Base-by-base conservation (phyloP, 2,113 vertebrate species). In the Catagonus wagneri region DNA sequence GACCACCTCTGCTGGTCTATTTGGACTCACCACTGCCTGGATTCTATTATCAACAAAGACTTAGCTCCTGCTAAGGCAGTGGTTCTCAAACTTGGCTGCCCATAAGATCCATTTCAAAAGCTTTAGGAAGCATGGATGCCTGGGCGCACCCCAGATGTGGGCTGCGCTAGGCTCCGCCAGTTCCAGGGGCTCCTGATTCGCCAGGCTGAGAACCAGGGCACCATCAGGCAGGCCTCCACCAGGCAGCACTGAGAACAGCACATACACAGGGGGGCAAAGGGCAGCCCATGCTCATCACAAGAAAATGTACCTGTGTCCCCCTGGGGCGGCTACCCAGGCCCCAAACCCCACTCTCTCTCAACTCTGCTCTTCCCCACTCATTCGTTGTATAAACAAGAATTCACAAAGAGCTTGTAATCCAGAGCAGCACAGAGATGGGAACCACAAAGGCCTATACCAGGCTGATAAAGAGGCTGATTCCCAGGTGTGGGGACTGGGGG, bases 41-140 rank as follows among this genome's bases (percentile, higher is more conserved):
- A 72, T 39, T 81, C 50, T 75, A 29, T 29, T 20, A 84, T 22
- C 50, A 32, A 87, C n/a, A 92, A 32, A 76, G 72, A 39, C 44
- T 13, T 12, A 50, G 25, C 58, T 76, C n/a, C 63, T 76, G 56
- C 25, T 39, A 29, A 22, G 83, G 19, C 32, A 90, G 34, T 22
- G 27, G 11, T 61, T 94, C 91, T n/a, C n/a, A n/a, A n/a, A n/a
- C n/a, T 6, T 44, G n/a, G 69, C 60, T 74, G 65, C n/a, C 92
- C 12, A 56, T 2, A 4, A 13, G 74, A 52, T 86, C 89, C 54
- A 75, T 63, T 75, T 61, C 54, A 66, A 75, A 76, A 60, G 52
- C 78, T 79, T 20, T 12, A 84, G 71, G 66, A 81, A 61, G 23
- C 0, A 0, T 44, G 36, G 23, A 13, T 25, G 7, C 17, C 61